Base-by-base conservation (phyloP, 2,113 vertebrate species). In the Apeltes quadracus region DNA sequence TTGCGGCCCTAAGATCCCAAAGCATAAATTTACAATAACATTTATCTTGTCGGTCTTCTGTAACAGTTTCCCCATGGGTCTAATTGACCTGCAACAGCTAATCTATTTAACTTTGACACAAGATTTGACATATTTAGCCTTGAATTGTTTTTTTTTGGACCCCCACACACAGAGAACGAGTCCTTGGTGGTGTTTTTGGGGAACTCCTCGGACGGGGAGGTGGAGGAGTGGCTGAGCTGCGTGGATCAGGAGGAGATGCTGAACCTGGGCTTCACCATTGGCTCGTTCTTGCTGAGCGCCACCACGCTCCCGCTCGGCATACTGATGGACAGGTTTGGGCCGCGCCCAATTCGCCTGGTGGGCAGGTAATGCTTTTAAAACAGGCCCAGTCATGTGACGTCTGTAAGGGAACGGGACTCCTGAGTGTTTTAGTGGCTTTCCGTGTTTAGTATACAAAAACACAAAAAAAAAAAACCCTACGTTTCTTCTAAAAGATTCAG, bases 201-300 rank as follows among this genome's bases (percentile, higher is more conserved):
- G 5, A 92, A 92, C 62, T 53, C 55, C 9, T 51, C 75, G 2
- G 1, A 0, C 2, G 39, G 11, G 0, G 48, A 55, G 20, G 27
- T 0, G 4, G 81, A 81, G 2, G 68, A 78, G 2, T 90, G 79
- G 88, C 53, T 51, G 22, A 94, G 88, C 86, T 97, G 96, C 14
- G 93, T 93, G 63, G 84, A 79, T 20, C 96, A 97, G 89, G 96
- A 96, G 3, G 91, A 96, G 81, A 97, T 95, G 96, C 91, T 97
- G 32, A 97, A 95, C 56, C 77, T 97, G 84, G 96, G 95, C 64
- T 97, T 97, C 87, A 97, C 96, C 71, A 95, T 97, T 0, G 96
- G 96, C 16, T 96, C 95, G 32, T 97, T 97, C 56, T 71, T 97
- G 70, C 94, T 97, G 54, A 97, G 96, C 0, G 96, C 96, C 15